These are phyloP conservation scores for Dasypus novemcinctus DNA, from an alignment of 2,113 vertebrate genomes.

Conservation along the genomic window DNA sequence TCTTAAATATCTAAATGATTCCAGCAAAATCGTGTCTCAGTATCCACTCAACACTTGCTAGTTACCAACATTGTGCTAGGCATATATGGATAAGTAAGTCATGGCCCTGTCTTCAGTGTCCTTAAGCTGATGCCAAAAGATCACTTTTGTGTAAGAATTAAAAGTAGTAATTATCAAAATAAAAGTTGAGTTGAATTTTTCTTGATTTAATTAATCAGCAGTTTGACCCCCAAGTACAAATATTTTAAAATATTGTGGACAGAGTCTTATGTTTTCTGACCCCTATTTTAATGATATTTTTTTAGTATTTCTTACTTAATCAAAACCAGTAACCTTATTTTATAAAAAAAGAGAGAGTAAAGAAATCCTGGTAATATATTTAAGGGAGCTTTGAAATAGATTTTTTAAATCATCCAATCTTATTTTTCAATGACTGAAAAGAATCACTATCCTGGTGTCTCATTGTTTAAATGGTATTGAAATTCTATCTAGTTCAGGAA, in stretches of 20 bases:
- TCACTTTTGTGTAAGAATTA: not conserved
- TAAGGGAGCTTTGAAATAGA: not conserved
- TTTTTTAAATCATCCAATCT: conserved; percentile 32
- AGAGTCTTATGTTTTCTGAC: not conserved
- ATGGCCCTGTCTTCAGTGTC: not conserved
- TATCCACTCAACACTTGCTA: not conserved
- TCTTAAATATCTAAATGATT: not conserved
- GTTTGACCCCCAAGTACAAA: not conserved
- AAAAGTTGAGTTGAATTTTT: not conserved
- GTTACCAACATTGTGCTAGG: not conserved
- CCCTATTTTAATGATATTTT: not conserved
- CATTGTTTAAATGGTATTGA: not conserved
- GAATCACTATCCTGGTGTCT: not conserved
- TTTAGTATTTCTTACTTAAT: not conserved
- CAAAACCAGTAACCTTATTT: not conserved
- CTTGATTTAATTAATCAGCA: not conserved
- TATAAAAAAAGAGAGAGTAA: not conserved
- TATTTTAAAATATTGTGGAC: not conserved
- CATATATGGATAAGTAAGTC: not conserved
- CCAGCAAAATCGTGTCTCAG: not conserved
- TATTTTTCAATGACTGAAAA: not conserved
- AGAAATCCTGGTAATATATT: not conserved
- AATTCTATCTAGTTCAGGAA: conserved; percentile 17
- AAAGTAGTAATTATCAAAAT: not conserved
- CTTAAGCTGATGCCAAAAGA: not conserved